Base-by-base conservation (phyloP, 2,888 invertebrate genomes). In the Leucophenga montana region DNA sequence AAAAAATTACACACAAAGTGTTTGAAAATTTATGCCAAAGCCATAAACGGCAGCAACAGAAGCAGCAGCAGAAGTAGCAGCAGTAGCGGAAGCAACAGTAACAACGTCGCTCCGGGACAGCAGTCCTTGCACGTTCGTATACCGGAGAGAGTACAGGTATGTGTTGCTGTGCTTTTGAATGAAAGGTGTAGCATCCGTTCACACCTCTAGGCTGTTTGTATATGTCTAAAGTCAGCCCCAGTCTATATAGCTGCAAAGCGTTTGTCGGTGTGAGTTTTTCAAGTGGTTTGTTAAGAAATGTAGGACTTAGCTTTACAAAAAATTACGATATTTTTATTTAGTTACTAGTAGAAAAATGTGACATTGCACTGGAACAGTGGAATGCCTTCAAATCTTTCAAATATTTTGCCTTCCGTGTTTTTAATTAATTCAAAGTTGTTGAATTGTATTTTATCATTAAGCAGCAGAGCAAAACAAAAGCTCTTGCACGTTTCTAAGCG, bases 61-160 rank as follows among this genome's bases (percentile, higher is more conserved):
- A n/a, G n/a, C n/a, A n/a, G n/a, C n/a, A n/a, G n/a, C n/a, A 46
- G 46, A 46, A 67, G 50, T 70, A 73, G 71, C 33, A 59, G 67
- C 27, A 13, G 13, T 3, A 11, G 14, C 27, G 16, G 11, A 16
- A 18, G 14, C 16, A 20, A 66, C n/a, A 3, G 64, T 11, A n/a
- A 20, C 5, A 11, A n/a, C 6, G 31, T 22, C 31, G 22, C 27
- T 4, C 56, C 13, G 20, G 20, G 53, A 16, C 16, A 39, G 39
- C 39, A 64, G 64, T 16, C 44, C 54, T 66, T 33, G 39, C 54
- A 11, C 66, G 13, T n/a, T 11, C 33, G 13, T 18, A 20, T 8
- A 54, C 54, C 9, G 2, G 14, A 57, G 14, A 22, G 3, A n/a
- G 31, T 27, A 1, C 27, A 27, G 6, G 57, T 57, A 20, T 57